Percentiles rank a stretch among this genome's conserved stretches.
These are phyloP conservation scores for Epinotia nisella DNA, from an alignment of 2,888 invertebrate genomes.

Conservation along the genomic window DNA sequence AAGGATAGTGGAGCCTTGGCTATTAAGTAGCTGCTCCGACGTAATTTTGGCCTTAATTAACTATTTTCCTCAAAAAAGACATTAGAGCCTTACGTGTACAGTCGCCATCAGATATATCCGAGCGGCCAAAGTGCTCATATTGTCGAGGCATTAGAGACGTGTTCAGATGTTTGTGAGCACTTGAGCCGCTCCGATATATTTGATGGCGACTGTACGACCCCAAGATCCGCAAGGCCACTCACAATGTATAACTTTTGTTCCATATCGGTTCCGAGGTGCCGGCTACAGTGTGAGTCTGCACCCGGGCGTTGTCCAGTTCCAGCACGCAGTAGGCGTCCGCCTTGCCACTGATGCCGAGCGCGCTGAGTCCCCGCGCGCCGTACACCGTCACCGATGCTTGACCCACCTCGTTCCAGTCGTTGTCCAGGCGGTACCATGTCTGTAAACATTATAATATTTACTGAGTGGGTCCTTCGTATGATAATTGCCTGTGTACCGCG, in stretches of 20 bases:
- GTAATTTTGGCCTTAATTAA: too few relatives aligned
- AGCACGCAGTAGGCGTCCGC: constrained; percentile 76
- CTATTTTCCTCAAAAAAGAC: too few relatives aligned
- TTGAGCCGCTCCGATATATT: too few relatives aligned
- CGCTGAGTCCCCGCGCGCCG: constrained; percentile 68
- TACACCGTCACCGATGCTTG: constrained; percentile 73
- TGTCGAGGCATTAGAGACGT: too few relatives aligned
- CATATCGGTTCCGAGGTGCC: constrained; percentile 72
- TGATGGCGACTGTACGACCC: too few relatives aligned
- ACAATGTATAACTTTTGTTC: constrained; percentile 77
- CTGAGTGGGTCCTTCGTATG: background rate
- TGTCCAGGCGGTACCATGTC: constrained; percentile 74
- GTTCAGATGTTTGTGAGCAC: too few relatives aligned
- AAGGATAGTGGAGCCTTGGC: too few relatives aligned
- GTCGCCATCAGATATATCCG: too few relatives aligned
- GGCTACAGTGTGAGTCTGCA: constrained; percentile 73
- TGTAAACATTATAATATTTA: constrained; percentile 50
- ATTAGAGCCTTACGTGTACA: too few relatives aligned
- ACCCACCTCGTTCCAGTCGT: constrained; percentile 72
- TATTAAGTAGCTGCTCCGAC: too few relatives aligned
- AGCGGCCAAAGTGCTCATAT: too few relatives aligned
- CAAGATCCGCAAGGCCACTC: constrained; percentile 53
- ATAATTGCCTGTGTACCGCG: background rate
- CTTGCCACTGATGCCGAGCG: constrained; percentile 68
- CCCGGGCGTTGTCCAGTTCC: constrained; percentile 75